Conservation (phyloP, 2,113 vertebrate species). For the Corydoras maculifer region DNA sequence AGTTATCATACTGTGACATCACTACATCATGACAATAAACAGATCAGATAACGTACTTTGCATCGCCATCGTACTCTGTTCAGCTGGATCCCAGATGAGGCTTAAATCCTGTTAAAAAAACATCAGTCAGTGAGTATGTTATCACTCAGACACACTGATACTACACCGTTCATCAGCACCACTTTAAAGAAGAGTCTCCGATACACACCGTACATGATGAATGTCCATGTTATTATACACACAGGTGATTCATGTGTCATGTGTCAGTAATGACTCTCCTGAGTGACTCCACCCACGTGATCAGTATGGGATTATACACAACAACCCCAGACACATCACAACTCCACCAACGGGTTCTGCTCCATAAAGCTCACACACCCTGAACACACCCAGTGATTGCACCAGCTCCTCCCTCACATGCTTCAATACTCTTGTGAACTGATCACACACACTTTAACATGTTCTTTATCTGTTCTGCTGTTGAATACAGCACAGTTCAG, state of each 20-base stretch:
- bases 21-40: not conserved
- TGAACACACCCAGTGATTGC: slow-evolving; percentile 1
- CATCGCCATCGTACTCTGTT: slow-evolving; percentile 55
- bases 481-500: too few species aligned
- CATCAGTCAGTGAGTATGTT: not conserved
- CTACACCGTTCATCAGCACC: too few species aligned
- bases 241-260: slow-evolving; percentile 52
- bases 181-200: too few species aligned
- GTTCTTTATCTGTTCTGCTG: too few species aligned
- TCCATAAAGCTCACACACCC: slow-evolving; percentile 43
- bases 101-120: slow-evolving; percentile 41
- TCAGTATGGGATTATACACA: slow-evolving; percentile 44
- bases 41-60: slow-evolving; percentile 51
- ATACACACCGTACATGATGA: too few species aligned
- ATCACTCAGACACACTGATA: too few species aligned
- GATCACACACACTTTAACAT: too few species aligned
- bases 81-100: slow-evolving; percentile 44
- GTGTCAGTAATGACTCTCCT: slow-evolving; percentile 19
- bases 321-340: slow-evolving; percentile 10
- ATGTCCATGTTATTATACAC: slow-evolving; percentile 7
- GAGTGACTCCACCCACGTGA: slow-evolving; percentile 50
- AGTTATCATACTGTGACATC: not conserved
- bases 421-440: too few species aligned
- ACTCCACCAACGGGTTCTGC: slow-evolving; percentile 52
- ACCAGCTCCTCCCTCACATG: not conserved